Conservation (phyloP, 92 coral and sea anemone genomes). For the Paramuricea clavata region DNA sequence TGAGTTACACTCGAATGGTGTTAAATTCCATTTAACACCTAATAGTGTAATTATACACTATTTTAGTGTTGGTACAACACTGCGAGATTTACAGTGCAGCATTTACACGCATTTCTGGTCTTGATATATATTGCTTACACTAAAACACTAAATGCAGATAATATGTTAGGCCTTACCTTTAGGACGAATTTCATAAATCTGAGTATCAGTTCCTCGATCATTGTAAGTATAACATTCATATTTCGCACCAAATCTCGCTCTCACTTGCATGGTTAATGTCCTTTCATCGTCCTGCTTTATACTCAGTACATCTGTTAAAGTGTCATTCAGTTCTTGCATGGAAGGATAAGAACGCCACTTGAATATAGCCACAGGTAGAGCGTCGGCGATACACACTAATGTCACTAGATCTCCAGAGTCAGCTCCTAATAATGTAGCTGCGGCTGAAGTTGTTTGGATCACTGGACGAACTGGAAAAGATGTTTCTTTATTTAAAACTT, state of each 20-base stretch:
- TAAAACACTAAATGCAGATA: neutral
- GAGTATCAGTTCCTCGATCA: conserved; percentile 74
- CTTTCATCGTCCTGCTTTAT: neutral
- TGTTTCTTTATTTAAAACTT: neutral
- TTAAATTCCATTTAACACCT: no score
- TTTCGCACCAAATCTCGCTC: conserved; percentile 51
- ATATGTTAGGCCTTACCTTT: conserved; percentile 62
- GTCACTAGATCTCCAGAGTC: conserved; percentile 18
- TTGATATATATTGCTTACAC: no score
- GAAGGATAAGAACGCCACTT: conserved; percentile 34
- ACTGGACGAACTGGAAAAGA: conserved; percentile 28
- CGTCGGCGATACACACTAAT: conserved; percentile 18
- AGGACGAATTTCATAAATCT: conserved; percentile 76
- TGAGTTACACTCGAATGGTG: no score
- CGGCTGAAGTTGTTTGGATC: conserved; percentile 22
- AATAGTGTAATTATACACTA: no score
- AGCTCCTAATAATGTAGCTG: conserved; percentile 35
- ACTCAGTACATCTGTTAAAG: neutral
- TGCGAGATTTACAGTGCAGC: no score
- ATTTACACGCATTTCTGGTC: no score
- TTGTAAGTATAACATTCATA: conserved; percentile 82
- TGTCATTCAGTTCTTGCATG: conserved; percentile 15
- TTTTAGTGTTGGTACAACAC: no score
- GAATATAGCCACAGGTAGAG: conserved; percentile 19
- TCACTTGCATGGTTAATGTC: conserved; percentile 44